Conservation (phyloP, 2,113 vertebrate genomes). For the Lepidothrix coronata region DNA sequence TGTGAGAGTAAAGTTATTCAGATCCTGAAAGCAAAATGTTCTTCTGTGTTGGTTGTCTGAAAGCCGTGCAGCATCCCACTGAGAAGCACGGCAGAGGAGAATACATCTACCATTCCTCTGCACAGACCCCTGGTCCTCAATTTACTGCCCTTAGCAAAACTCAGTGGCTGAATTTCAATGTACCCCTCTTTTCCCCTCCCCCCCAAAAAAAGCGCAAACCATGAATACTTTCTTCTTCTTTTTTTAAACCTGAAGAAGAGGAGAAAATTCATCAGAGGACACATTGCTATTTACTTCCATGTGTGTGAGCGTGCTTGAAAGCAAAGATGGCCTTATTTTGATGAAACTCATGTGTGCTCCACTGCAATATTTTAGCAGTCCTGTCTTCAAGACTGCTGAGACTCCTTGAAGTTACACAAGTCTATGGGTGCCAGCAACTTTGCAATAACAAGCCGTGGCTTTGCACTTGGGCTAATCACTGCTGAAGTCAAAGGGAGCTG, state of each 20-base stretch:
- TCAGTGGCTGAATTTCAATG: neutral
- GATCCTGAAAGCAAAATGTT: neutral
- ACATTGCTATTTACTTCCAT: neutral
- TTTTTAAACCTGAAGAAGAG: neutral
- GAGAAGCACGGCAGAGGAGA: neutral
- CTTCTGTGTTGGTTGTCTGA: neutral
- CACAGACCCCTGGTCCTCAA: neutral
- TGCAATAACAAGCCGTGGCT: neutral
- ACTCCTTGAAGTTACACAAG: neutral
- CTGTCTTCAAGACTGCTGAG: neutral
- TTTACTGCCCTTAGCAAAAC: neutral
- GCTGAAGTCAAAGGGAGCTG: neutral
- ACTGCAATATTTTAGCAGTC: neutral
- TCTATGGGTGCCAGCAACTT: neutral
- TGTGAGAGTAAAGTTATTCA: conserved; percentile 4
- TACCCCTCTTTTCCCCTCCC: neutral
- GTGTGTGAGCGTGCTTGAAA: neutral
- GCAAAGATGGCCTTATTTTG: neutral
- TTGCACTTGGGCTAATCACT: neutral
- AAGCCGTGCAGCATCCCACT: neutral
- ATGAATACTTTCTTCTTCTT: neutral
- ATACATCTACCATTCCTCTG: neutral
- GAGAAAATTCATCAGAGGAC: neutral
- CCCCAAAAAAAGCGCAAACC: neutral
- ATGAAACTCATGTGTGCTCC: neutral